Base-by-base conservation (phyloP, 2,888 invertebrate genomes). In the Smittia aterrima region DNA sequence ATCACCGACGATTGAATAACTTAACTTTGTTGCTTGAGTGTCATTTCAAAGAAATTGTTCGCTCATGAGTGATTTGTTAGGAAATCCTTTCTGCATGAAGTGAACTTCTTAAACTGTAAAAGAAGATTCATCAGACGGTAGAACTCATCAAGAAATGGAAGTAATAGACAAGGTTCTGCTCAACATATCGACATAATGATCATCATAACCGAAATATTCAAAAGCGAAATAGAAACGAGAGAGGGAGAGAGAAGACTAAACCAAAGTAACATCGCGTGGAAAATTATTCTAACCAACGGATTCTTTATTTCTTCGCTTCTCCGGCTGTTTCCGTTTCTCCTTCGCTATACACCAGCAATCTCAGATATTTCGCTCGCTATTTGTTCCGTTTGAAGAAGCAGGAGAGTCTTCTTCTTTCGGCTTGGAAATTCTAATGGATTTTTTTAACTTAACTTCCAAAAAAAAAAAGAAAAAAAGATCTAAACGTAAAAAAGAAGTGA, bases 251-350 rank as follows among this genome's bases (percentile, higher is more conserved):
- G 9, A 67, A 67, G 67, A 47, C 67, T 67, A 67, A 67, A 24
- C 67, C 67, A 32, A 70, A 53, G 22, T 53, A 70, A 54, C 25
- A 70, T 58, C 58, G 53, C 70, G 27, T 70, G 70, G 32, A 70
- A 70, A 70, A 70, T 70, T 70, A 68, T 68, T 68, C 68, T 68
- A 70, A 70, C 70, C 70, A 70, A 70, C 70, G 70, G 70, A 70
- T 70, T 70, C 13, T 70, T 54, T 68, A 3, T 47, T 47, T 16
- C 11, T 13, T 47, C 11, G 3, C n/a, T 13, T 47, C 47, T 47
- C n/a, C 70, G 25, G 47, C 47, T 20, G 41, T 67, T 67, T 41
- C 67, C 67, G 67, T 67, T 24, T 67, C 38, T 38, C 38, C 20
- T 18, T 22, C 66, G 25, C 24, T 47, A 18, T 25, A 70, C 18